Evolutionary conservation across 2,888 invertebrate genomes (phyloP).

Genomic region (Eupithecia pulchellata): DNA sequence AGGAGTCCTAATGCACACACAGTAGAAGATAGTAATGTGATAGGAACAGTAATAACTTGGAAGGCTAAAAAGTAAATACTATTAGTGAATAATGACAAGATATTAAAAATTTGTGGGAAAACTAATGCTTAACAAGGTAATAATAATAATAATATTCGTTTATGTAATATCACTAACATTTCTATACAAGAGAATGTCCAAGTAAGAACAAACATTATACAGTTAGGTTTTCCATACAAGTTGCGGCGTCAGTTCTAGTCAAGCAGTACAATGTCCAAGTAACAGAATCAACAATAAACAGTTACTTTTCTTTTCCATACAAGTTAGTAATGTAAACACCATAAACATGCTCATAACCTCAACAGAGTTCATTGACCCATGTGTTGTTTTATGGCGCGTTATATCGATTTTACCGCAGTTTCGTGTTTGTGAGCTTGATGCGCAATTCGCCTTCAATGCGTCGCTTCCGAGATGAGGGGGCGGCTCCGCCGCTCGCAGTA

Average conservation of each 20-base stretch:
- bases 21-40: background rate
- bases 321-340: constrained; percentile 56
- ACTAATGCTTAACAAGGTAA: background rate
- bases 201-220: constrained; percentile 33
- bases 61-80: background rate
- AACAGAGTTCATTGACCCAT: constrained; percentile 74
- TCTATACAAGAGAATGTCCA: background rate
- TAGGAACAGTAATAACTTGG: background rate
- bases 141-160: no score
- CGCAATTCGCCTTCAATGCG: constrained; percentile 24
- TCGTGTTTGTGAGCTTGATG: constrained; percentile 26
- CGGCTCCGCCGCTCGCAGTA: constrained; percentile 89
- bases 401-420: constrained; percentile 41
- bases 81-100: background rate
- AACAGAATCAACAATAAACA: constrained; percentile 32
- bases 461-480: constrained; percentile 38
- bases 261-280: constrained; percentile 4
- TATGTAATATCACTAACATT: background rate
- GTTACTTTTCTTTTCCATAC: constrained; percentile 39
- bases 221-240: constrained; percentile 38
- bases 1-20: background rate
- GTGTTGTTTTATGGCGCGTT: constrained; percentile 54
- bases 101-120: background rate
- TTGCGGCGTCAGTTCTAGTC: no score
- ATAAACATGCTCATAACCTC: constrained; percentile 62